phyloP scores from a whole-genome alignment of 2,888 invertebrate genomes.

The Caenorhabditis panamensis region DNA sequence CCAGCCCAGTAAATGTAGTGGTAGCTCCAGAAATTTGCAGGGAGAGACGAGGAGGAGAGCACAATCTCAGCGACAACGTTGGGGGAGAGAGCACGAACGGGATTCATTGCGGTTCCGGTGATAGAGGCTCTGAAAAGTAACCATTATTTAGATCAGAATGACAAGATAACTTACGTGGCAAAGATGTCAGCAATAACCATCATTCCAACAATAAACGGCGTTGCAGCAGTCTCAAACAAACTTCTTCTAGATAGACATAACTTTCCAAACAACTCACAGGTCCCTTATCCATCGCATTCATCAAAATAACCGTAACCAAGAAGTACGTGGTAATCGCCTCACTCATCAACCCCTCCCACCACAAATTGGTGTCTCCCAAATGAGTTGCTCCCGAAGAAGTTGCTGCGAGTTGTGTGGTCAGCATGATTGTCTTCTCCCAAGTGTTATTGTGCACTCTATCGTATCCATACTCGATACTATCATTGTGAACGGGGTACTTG shows the following conservation, averaged over 20 bases:
- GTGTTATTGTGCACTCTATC: conserved; percentile 43
- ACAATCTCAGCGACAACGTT: conserved; percentile 58
- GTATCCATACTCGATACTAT: conserved; percentile 40
- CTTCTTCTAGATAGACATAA: background rate
- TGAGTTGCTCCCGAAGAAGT: conserved; percentile 56
- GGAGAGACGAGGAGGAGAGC: conserved; percentile 35
- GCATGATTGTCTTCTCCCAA: conserved; percentile 36
- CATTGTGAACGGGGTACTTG: conserved; percentile 15
- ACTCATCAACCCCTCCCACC: conserved; percentile 61
- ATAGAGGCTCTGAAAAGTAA: conserved; percentile 48
- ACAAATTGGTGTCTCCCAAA: conserved; percentile 32
- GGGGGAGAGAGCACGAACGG: conserved; percentile 51
- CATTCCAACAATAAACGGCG: conserved; percentile 45
- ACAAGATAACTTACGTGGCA: conserved; percentile 39
- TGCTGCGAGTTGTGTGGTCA: conserved; percentile 56
- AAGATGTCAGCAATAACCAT: conserved; percentile 57
- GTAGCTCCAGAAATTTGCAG: conserved; percentile 49
- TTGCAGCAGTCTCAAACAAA: conserved; percentile 30
- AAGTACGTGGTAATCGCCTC: conserved; percentile 56
- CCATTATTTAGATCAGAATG: background rate
- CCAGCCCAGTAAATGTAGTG: conserved; percentile 62
- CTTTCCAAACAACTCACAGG: conserved; percentile 7
- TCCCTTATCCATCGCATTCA: conserved; percentile 42
- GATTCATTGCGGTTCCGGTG: conserved; percentile 59
- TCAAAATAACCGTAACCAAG: conserved; percentile 50